Evolutionary conservation across 2,797 vertebrate species (phyloP), one percentile per base, ranked within the genome.

Genomic region (Adrianichthys oophorus): DNA sequence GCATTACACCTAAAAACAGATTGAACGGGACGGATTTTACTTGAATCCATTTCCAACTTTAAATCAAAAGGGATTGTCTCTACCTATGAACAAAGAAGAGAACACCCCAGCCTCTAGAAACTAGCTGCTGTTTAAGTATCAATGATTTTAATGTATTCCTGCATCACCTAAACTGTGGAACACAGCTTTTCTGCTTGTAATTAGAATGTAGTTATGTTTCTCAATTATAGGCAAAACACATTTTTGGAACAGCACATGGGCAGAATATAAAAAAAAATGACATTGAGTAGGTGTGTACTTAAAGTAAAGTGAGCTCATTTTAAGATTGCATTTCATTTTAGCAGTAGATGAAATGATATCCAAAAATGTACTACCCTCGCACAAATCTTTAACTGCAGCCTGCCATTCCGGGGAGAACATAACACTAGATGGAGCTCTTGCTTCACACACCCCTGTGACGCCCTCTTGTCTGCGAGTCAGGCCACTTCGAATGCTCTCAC

Each of bases 341-440:
- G 45, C 2, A 7, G 42, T 47, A 14, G 12, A 47, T 21, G 23
- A 47, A 4, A 23, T 46, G 14, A 7, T 21, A 19, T 47, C 12
- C 32, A 2, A 12, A 37, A 37, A 37, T 37, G 10, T 37, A 37
- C 32, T 43, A 15, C 41, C 41, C 41, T 43, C 15, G 41, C n/a
- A 15, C 41, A 43, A 16, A 21, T 8, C 15, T 15, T 12, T 37
- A 37, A 13, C 32, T 37, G 32, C 32, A 37, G 13, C 32, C 32
- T 37, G 32, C 10, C 32, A 12, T 1, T 17, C 4, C 48, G 16
- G 10, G 48, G 29, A 13, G 19, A 13, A 7, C 1, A 5, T 1
- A 24, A n/a, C 87, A 82, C 82, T 82, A 85, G 89, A 82, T 86
- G 86, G 89, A 72, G 87, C 79, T 86, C 62, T 78, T 71, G 83